Evolutionary conservation across 2,888 invertebrate species (phyloP), one percentile per base, ranked within the genome.

Genomic region (Drosophila cognata): DNA sequence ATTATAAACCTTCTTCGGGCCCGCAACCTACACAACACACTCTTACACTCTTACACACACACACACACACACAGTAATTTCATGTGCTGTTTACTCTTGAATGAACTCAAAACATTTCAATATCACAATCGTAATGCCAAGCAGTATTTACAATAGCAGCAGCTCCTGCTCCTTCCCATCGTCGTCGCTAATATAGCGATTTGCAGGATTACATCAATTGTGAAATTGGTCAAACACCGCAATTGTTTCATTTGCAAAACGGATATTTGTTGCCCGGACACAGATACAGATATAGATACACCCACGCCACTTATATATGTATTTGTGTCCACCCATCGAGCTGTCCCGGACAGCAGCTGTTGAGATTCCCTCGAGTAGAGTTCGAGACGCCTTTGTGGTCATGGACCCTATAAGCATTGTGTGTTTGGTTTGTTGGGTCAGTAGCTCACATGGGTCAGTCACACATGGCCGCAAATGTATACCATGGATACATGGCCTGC

Each of bases 171-270:
- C 55, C 28, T 52, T 35, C 36, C 59, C 29, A 13, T 48, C 77
- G 65, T 77, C 72, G 69, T 72, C 77, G 78, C 89, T 88, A 89
- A 91, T 88, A 84, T 88, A 73, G 84, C 81, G 81, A 88, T 90
- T 87, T 89, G 76, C 55, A 75, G 90, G 90, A 92, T 92, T 92
- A 91, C 90, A 88, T 85, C 89, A 89, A 90, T 91, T 91, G 91
- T 89, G 82, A 85, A 89, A 88, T 88, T 88, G 88, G 88, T 88
- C 89, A 91, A 92, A 92, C 85, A 92, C 88, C 90, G 77, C 92
- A 92, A 92, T 92, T 92, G 92, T 93, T 91, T 92, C 91, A 91
- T 91, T 91, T 82, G 88, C 87, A 91, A 92, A 92, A 92, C 91
- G 92, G 91, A 92, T 92, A 91, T 89, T 69, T 71, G 81, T 89